phyloP scores from a whole-genome alignment of 2,113 vertebrate species.

The Mola mola region DNA sequence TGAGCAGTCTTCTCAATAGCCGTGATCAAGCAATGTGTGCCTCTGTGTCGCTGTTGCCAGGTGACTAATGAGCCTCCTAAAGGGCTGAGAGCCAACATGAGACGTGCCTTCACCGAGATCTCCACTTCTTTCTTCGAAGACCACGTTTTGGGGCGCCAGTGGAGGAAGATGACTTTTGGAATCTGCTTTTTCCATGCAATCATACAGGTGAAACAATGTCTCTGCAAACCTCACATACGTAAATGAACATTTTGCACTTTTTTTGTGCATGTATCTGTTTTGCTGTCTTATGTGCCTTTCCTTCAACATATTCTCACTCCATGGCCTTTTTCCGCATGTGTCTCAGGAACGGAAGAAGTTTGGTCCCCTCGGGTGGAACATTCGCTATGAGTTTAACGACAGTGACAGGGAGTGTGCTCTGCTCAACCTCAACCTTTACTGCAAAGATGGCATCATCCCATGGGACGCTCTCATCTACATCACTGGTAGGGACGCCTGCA shows the following conservation, averaged over 20 bases:
- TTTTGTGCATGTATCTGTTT: constrained; percentile 10
- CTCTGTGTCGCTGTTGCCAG: constrained; percentile 53
- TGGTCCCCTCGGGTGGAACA: constrained; percentile 87
- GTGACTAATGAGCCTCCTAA: constrained; percentile 86
- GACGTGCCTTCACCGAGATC: constrained; percentile 84
- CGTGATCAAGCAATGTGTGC: background rate
- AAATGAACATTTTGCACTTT: too few species aligned
- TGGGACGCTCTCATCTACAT: constrained; percentile 84
- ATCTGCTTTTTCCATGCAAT: constrained; percentile 86
- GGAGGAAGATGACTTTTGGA: constrained; percentile 85
- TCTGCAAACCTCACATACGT: background rate
- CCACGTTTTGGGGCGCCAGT: constrained; percentile 77
- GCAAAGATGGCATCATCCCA: constrained; percentile 78
- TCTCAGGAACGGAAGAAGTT: constrained; percentile 87
- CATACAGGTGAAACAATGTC: constrained; percentile 71
- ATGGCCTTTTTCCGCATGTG: constrained; percentile 24
- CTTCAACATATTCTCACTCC: too few species aligned
- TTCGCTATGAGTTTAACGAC: constrained; percentile 86
- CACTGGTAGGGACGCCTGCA: constrained; percentile 65
- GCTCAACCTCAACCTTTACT: constrained; percentile 85
- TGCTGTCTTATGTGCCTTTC: too few species aligned
- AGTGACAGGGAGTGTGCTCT: constrained; percentile 87
- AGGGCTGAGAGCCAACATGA: constrained; percentile 84
- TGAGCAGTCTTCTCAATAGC: background rate
- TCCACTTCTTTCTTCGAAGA: constrained; percentile 82